Conservation (phyloP, 2,797 vertebrate species). For the Gadopsis marmoratus region DNA sequence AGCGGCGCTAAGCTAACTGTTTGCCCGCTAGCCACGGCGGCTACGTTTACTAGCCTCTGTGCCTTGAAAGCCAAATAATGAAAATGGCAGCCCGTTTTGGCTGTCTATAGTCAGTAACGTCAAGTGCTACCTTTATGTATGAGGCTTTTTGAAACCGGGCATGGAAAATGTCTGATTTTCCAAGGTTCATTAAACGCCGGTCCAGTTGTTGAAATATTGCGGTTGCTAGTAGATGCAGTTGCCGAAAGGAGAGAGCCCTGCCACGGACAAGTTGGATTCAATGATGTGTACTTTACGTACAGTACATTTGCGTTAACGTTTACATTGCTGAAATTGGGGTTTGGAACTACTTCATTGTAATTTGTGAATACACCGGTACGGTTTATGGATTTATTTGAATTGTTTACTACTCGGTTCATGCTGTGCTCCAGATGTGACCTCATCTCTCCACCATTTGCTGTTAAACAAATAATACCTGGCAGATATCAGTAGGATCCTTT, state of each 20-base stretch:
- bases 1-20: conserved; percentile 56
- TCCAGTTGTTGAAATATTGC: background rate
- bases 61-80: conserved; percentile 45
- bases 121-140: background rate
- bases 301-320: background rate
- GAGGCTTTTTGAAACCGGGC: conserved; percentile 8
- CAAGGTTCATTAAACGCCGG: background rate
- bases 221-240: background rate
- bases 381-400: background rate
- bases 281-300: conserved; percentile 13
- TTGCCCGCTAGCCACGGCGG: conserved; percentile 59
- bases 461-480: background rate
- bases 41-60: conserved; percentile 49
- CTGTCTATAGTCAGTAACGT: conserved; percentile 5
- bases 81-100: conserved; percentile 61
- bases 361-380: background rate
- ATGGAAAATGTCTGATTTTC: background rate
- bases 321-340: background rate
- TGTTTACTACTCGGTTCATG: background rate
- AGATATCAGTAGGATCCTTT: background rate
- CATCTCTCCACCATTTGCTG: background rate
- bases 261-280: background rate
- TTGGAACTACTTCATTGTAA: background rate
- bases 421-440: background rate
- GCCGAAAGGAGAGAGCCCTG: background rate